A percentile compares a stretch with the other conserved stretches of the same genome.
These are phyloP conservation scores for Bolinopsis microptera DNA, from an alignment of 37 sponge, comb jelly and placozoan species.

Conservation along the genomic window DNA sequence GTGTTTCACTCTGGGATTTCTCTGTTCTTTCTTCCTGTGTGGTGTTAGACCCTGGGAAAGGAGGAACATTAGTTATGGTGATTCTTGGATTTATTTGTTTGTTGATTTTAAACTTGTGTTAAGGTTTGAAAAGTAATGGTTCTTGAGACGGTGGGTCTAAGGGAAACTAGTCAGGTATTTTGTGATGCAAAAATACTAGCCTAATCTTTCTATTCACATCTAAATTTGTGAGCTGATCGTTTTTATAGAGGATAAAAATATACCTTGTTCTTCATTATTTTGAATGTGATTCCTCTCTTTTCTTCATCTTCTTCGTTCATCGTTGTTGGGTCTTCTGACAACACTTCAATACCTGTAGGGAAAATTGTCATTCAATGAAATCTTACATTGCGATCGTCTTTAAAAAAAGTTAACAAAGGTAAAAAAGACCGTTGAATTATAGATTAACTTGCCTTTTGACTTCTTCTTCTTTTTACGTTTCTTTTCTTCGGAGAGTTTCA, in stretches of 20 bases:
- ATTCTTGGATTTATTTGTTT: no score
- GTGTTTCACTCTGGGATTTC: slow-evolving; percentile 94
- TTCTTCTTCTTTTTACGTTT: slow-evolving; percentile 60
- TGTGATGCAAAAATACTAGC: no score
- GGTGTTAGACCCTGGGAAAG: slow-evolving; percentile 78
- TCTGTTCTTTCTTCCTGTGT: slow-evolving; percentile 85
- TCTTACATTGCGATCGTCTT: no score
- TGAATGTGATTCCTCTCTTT: slow-evolving; percentile 84
- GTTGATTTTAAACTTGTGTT: no score
- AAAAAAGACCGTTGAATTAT: no score
- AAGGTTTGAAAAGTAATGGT: no score
- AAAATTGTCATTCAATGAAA: background rate
- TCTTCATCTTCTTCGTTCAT: slow-evolving; percentile 64
- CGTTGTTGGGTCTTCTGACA: slow-evolving; percentile 23
- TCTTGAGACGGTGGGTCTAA: no score
- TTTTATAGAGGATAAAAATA: no score
- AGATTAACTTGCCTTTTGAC: slow-evolving; percentile 46
- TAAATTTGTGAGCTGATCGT: no score
- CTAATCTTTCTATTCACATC: no score
- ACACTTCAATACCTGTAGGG: slow-evolving; percentile 10
- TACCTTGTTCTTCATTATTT: slow-evolving; percentile 70
- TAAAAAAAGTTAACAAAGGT: no score
- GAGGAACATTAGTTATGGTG: background rate
- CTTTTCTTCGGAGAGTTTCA: slow-evolving; percentile 1
- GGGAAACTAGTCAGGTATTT: no score